Conservation (phyloP, 2,113 vertebrate genomes). For the Scopus umbretta region DNA sequence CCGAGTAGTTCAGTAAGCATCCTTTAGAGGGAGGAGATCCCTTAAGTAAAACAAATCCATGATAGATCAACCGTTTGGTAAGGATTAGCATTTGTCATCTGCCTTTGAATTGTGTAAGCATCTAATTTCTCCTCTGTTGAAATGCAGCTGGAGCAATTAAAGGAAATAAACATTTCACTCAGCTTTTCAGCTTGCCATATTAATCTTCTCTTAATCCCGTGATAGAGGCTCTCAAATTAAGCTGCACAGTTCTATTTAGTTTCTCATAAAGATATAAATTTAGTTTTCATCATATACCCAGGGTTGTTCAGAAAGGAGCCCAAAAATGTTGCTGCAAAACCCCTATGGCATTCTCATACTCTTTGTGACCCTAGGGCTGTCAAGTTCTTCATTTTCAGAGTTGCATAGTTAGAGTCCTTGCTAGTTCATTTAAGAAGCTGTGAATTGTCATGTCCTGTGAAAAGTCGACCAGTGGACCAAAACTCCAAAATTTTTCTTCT, state of each 20-base stretch:
- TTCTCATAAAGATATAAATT: background rate
- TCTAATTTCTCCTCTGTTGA: background rate
- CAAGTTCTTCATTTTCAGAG: background rate
- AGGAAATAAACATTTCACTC: background rate
- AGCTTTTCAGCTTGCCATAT: background rate
- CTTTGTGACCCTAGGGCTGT: background rate
- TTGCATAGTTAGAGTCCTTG: background rate
- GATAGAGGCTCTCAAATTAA: background rate
- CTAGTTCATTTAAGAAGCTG: background rate
- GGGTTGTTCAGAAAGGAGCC: background rate
- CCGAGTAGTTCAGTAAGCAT: background rate
- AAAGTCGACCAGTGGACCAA: background rate
- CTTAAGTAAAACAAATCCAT: background rate
- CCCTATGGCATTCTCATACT: background rate
- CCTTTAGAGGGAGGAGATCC: background rate
- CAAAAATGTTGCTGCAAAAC: background rate
- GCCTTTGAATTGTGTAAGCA: background rate
- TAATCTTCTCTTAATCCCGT: background rate
- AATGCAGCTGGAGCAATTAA: background rate
- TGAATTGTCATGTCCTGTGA: background rate
- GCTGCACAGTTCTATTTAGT: background rate
- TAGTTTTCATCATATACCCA: background rate
- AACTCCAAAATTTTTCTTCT: background rate
- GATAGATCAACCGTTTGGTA: background rate
- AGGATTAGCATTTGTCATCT: background rate